These are phyloP conservation scores for Atherinosoma microstoma DNA, from an alignment of 2,797 vertebrate species.

Conservation along the genomic window DNA sequence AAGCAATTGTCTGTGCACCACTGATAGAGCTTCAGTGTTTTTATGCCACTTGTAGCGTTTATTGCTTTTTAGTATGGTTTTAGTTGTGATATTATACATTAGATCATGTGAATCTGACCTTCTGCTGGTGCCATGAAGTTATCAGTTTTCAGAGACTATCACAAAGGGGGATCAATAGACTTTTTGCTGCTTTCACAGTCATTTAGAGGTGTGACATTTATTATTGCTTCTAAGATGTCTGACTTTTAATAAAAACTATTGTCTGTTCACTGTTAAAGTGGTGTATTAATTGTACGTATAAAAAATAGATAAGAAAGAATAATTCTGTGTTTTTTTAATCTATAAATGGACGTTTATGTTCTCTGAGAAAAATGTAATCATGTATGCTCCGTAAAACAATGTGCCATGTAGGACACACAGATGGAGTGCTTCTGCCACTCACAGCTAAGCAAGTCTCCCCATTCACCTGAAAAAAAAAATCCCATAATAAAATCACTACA, in stretches of 20 bases:
- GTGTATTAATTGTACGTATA: neutral
- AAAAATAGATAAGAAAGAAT: neutral
- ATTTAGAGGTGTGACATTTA: slow-evolving; percentile 12
- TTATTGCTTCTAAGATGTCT: slow-evolving; percentile 9
- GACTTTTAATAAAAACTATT: slow-evolving; percentile 3
- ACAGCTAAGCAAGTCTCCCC: neutral
- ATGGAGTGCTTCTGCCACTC: neutral
- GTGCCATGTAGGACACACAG: neutral
- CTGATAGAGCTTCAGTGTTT: too few species aligned
- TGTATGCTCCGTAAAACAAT: neutral
- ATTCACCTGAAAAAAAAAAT: neutral
- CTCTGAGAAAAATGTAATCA: slow-evolving; percentile 6
- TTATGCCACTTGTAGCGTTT: too few species aligned
- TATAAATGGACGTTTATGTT: neutral
- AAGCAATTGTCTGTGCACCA: too few species aligned
- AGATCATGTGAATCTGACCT: too few species aligned
- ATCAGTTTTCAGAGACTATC: slow-evolving; percentile 7
- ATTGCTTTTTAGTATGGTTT: too few species aligned
- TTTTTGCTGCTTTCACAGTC: slow-evolving; percentile 13
- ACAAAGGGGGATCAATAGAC: slow-evolving; percentile 36
- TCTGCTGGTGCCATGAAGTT: too few species aligned
- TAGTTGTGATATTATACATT: too few species aligned
- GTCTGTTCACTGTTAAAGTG: slow-evolving; percentile 4
- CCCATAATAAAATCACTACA: neutral
- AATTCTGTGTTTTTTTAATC: neutral